Base-by-base conservation (phyloP, 2,888 invertebrate genomes). In the Melipona bicolor region DNA sequence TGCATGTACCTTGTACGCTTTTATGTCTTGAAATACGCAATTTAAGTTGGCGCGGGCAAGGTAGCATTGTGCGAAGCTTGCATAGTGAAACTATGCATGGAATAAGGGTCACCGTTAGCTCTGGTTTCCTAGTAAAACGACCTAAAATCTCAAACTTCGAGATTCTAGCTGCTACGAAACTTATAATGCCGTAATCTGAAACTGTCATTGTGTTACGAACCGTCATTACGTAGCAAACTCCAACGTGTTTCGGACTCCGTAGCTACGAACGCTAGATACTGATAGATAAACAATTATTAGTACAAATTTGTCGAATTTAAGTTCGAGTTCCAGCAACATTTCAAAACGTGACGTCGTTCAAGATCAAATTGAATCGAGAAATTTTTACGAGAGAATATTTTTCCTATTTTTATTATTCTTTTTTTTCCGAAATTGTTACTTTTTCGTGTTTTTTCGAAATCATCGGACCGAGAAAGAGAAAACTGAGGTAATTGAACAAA, bases 161-260 rank as follows among this genome's bases (percentile, higher is more conserved):
- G 64, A 61, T 43, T 59, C 77, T 67, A 50, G 70, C 36, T 74
- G 70, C 81, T 50, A 72, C 75, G 86, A 81, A 91, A 91, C 89
- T 90, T 90, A 87, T 87, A 88, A 88, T 86, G 83, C 88, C 86
- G 91, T 91, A 89, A 92, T 90, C 90, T 81, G 88, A 90, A 88
- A 92, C 89, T 91, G 90, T 90, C 88, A 90, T 90, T 91, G 89
- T 89, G 89, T 89, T 88, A 88, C 87, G 79, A 84, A 75, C 49
- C 74, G 64, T 85, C 85, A 84, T 84, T 84, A 81, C 50, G 56
- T 75, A 64, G 56, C 67, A 64, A 84, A 83, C 74, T 88, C 54
- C 50, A 62, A 67, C 64, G 74, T 68, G 65, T 79, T 74, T 32
- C 62, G 68, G 70, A 62, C 79, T 85, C 75, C 32, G 43, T 71